Evolutionary conservation across 2,888 invertebrate genomes (phyloP), one percentile per base, ranked within the genome.

Genomic region (Cyrtodaria siliqua): DNA sequence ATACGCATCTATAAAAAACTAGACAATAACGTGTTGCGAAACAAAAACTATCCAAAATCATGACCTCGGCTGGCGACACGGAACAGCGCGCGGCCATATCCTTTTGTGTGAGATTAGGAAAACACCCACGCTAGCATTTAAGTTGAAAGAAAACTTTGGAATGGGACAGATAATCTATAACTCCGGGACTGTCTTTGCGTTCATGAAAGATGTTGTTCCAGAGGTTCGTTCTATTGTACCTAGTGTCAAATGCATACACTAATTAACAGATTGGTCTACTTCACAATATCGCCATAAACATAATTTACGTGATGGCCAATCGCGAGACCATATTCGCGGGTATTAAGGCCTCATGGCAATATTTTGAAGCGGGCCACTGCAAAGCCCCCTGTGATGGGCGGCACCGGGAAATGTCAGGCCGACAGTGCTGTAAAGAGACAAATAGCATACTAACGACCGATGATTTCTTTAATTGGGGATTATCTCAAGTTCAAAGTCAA

Each of bases 211-310:
- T 8, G 33, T 56, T 9, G 18, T 9, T 27, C 2, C 9, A 3
- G 56, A 56, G 33, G 16, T 56, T 3, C 27, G 33, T 33, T 8
- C 27, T 8, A 56, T 6, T 14, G 2, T 6, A 4, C 56, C 56
- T 9, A 12, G 12, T 9, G n/a, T 27, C 9, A n/a, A 33, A 9
- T 29, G 4, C 9, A 56, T 56, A n/a, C 56, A 56, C 20, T 56
- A 56, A n/a, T 9, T 56, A 3, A 56, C 56, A 14, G 56, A 56
- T 18, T 56, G 33, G 38, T 33, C 56, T 33, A 56, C 56, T 2
- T 27, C 27, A 16, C 57, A 57, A 40, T 57, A 57, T 18, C 24
- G 57, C 14, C 38, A 57, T 23, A 57, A 57, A 57, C 20, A 4
- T 6, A 57, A 40, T 4, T n/a, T 40, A 9, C 16, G 42, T 9